Percentiles rank a stretch among this genome's conserved stretches.
Evolutionary conservation across 2,888 invertebrate genomes (phyloP).

Genomic region (Sphaerophoria taeniata): DNA sequence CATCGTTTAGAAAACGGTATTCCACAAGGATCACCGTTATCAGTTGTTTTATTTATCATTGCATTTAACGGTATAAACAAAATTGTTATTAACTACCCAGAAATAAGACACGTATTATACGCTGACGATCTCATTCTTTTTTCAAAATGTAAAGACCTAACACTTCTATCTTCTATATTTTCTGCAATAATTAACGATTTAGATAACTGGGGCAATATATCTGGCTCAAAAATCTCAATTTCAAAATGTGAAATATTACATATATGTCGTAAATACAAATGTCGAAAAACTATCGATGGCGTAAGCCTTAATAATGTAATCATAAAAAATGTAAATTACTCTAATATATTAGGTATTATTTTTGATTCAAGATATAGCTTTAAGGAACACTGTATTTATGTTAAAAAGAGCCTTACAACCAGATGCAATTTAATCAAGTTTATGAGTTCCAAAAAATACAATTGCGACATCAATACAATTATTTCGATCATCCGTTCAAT

Average conservation of each 20-base stretch:
- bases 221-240: neutral
- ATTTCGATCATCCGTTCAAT: too few species aligned
- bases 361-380: constrained; percentile 2
- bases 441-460: too few species aligned
- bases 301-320: too few species aligned
- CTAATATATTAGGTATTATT: too few species aligned
- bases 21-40: too few species aligned
- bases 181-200: neutral
- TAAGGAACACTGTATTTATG: neutral
- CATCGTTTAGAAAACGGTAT: too few species aligned
- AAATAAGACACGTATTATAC: neutral
- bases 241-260: constrained; percentile 8
- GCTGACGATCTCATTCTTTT: neutral
- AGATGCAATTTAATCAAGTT: too few species aligned
- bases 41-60: neutral
- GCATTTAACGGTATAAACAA: too few species aligned
- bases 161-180: neutral
- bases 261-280: neutral
- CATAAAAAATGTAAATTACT: neutral
- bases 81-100: neutral
- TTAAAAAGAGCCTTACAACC: too few species aligned
- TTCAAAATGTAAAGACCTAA: constrained; percentile 5
- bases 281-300: neutral
- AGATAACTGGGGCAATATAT: too few species aligned
- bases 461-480: too few species aligned